Base-by-base conservation (phyloP, 92 coral and sea anemone genomes). In the Palythoa heliodiscus region DNA sequence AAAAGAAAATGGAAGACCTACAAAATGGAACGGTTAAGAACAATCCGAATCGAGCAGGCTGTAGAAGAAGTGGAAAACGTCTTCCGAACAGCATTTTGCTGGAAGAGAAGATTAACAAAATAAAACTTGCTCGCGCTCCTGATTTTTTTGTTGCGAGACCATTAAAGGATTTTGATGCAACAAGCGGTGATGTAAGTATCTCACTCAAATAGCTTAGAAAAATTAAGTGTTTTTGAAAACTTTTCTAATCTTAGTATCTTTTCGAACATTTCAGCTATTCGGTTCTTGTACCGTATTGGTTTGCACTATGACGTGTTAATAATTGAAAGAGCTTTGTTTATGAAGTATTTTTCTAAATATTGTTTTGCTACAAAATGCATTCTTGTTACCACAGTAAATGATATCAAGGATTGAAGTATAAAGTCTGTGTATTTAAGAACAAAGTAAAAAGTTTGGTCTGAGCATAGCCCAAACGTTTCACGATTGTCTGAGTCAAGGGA, bases 161-260 rank as follows among this genome's bases (percentile, higher is more conserved):
- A 43, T 55, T 80, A 12, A 67, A 80, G 63, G 84, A 80, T 80
- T 80, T 80, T 80, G 84, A 80, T 66, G 73, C 84, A 14, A 66
- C 40, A 3, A 47, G 74, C n/a, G 74, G 84, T 39, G 84, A 80
- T 37, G 84, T 80, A 20, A 80, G 84, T 77, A 77, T 11, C 29
- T 29, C 58, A 48, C 29, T 57, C 58, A 48, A 48, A 74, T 20
- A 2, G 6, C 54, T 48, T 9, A 12, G 22, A 4, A 19, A 2
- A 8, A 48, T 5, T 12, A 2, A 29, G 3, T 48, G 35, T 29
- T 29, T 29, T 23, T 1, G 3, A 52, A 43, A 48, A 48, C 23
- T 8, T 43, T 4, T 22, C 53, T 50, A 43, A 13, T 63, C 20
- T 79, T 40, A 50, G 40, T 11, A 25, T 39, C 69, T 40, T 47